Base-by-base conservation (phyloP, 2,113 vertebrate genomes). In the Cricetomys ansorgei region DNA sequence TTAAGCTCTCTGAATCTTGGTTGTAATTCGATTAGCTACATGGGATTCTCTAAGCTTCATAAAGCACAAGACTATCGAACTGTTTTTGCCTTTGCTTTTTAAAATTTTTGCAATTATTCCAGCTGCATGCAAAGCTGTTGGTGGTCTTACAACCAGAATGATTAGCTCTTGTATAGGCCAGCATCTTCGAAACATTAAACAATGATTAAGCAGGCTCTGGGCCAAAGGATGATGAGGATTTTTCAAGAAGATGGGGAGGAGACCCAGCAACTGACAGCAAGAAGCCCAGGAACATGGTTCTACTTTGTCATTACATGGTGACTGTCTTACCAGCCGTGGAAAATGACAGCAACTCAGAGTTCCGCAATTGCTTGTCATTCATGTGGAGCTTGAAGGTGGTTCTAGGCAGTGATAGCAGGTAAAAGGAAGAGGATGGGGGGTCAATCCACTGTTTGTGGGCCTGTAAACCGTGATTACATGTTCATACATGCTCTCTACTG, bases 141-240 rank as follows among this genome's bases (percentile, higher is more conserved):
- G 94, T 97, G 92, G 97, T 98, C 97, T 91, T 95, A 97, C 90
- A 97, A 89, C 89, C 96, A 79, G 97, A 98, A 98, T 97, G 95
- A 93, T 69, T 94, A 83, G 92, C 93, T 97, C 96, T 95, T 90
- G 96, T 91, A 91, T 97, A 96, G 98, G 93, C 96, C 91, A 97
- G 96, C 97, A 97, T 97, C 97, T 98, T 94, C 93, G 96, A 98
- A 98, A 97, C 97, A 98, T 98, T 98, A 98, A 98, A 97, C 97
- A 98, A 97, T 95, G 94, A 98, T 98, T 98, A 98, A 97, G 96
- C 89, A 98, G 98, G 97, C 98, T 95, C 1, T 94, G 84, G 96
- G 97, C 98, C 98, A 98, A 97, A 93, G 91, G 79, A 97, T 40
- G 55, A 75, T 5, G 59, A 83, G 93, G 91, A 73, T 85, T 97